Evolutionary conservation across 2,888 invertebrate species (phyloP).

Genomic region (Anoncus sp.): DNA sequence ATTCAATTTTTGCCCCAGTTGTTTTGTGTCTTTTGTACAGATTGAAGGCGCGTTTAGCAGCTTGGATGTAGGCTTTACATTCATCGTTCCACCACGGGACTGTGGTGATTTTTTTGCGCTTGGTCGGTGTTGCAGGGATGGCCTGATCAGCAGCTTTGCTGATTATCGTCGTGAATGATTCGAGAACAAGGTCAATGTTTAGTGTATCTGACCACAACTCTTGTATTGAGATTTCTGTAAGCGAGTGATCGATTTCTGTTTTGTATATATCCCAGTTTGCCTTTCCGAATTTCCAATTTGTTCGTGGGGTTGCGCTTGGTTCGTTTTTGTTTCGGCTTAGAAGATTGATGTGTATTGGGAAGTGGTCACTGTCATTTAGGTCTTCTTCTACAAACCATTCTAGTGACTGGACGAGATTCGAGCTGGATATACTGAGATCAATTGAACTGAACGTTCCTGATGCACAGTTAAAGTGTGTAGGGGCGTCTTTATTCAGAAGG

Average conservation of each 20-base stretch:
- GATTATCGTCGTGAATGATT: background rate
- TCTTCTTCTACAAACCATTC: slow-evolving; percentile 11
- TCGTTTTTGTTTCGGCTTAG: background rate
- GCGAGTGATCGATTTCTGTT: background rate
- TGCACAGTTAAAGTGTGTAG: slow-evolving; percentile 13
- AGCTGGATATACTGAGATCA: slow-evolving; percentile 11
- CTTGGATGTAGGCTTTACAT: background rate
- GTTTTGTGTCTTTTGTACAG: slow-evolving; percentile 4
- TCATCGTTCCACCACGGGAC: background rate
- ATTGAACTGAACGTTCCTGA: background rate
- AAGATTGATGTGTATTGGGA: background rate
- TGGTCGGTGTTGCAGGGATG: background rate
- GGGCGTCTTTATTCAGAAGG: background rate
- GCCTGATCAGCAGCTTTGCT: background rate
- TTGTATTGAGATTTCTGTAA: background rate
- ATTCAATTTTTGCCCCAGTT: slow-evolving; percentile 14
- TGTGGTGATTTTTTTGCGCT: background rate
- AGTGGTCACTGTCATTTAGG: slow-evolving; percentile 1
- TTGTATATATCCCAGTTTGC: background rate
- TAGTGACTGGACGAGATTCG: background rate
- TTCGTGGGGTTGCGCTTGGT: background rate
- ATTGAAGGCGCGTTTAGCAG: background rate
- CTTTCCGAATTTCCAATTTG: background rate
- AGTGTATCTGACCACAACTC: background rate
- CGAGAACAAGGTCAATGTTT: background rate